phyloP scores from a whole-genome alignment of 2,797 vertebrate species.

The Pangasius djambal region DNA sequence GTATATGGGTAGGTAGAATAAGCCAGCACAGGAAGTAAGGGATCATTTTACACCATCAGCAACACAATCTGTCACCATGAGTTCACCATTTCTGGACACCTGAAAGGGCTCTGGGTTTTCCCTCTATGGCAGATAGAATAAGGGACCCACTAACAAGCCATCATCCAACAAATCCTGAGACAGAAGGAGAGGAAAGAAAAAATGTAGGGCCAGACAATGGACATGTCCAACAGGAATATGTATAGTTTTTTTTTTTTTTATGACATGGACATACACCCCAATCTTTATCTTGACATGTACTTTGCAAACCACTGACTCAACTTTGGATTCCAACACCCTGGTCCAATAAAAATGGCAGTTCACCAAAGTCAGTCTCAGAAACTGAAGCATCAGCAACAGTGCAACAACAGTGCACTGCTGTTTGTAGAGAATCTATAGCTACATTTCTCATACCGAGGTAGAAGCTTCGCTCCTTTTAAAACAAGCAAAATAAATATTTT shows the following conservation, averaged over 20 bases:
- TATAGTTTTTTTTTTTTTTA: not conserved
- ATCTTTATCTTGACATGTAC: not conserved
- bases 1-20: constrained; percentile 65
- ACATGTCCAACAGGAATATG: not conserved
- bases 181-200: not conserved
- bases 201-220: not conserved
- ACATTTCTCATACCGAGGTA: not conserved
- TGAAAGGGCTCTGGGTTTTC: constrained; percentile 53
- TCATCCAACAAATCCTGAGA: not conserved
- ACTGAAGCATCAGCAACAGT: too few relatives aligned
- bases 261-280: not conserved
- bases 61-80: constrained; percentile 78
- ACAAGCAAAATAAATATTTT: too few relatives aligned
- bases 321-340: not conserved
- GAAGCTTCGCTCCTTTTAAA: too few relatives aligned
- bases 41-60: constrained; percentile 78
- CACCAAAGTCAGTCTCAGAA: too few relatives aligned
- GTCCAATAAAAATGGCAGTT: too few relatives aligned
- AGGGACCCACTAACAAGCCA: not conserved
- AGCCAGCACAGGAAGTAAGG: constrained; percentile 73
- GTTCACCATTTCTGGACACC: constrained; percentile 71
- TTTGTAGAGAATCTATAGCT: not conserved
- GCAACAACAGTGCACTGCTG: not conserved
- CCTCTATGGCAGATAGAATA: constrained; percentile 33
- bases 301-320: not conserved